Conservation (phyloP, 2,113 vertebrate genomes). For the Crocuta crocuta region DNA sequence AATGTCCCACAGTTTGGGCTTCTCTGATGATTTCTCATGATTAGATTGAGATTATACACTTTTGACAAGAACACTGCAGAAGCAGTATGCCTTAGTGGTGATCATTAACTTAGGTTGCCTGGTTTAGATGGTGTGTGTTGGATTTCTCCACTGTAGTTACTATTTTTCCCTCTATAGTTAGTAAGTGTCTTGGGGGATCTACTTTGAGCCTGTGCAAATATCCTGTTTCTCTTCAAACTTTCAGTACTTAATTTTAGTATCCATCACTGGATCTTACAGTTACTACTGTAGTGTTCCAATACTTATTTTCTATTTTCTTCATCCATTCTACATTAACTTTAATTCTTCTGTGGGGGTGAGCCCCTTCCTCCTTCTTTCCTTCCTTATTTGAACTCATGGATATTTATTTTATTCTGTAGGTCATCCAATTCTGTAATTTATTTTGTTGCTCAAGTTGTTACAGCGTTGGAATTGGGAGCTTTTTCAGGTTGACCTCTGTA, state of each 20-base stretch:
- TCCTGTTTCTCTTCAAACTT: background rate
- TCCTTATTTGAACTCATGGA: background rate
- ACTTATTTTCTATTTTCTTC: background rate
- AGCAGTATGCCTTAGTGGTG: background rate
- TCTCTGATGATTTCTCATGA: background rate
- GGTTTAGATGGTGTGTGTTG: background rate
- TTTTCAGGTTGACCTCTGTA: background rate
- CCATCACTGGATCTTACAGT: background rate
- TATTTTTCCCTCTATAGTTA: background rate
- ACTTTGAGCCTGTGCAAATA: background rate
- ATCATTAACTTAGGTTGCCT: background rate
- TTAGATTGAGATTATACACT: background rate
- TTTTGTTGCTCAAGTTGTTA: background rate
- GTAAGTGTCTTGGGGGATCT: background rate
- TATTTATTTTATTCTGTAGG: background rate
- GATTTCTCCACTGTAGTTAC: background rate
- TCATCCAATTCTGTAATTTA: background rate
- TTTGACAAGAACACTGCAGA: background rate
- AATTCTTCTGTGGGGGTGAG: background rate
- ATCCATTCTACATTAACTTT: background rate
- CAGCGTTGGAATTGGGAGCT: background rate
- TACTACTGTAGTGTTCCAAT: background rate
- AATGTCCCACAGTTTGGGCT: background rate
- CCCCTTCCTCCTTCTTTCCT: background rate
- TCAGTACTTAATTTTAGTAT: background rate